Evolutionary conservation across 2,113 vertebrate genomes (phyloP).

Genomic region (Monarcha castaneiventris): DNA sequence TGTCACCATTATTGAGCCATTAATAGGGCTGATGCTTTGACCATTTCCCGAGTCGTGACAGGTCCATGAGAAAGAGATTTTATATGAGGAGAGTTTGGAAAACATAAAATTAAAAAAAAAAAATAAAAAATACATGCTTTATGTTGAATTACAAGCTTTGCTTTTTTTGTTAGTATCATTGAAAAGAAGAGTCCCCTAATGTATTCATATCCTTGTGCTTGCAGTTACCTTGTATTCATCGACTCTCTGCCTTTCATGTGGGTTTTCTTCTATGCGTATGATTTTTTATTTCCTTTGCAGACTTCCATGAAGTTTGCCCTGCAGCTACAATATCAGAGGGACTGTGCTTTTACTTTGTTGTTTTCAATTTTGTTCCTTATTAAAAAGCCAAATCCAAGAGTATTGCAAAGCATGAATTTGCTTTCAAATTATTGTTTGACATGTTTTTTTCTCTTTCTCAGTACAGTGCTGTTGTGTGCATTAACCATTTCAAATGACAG

Average conservation of each 20-base stretch:
- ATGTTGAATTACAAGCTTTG: conserved; percentile 5
- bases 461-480: neutral
- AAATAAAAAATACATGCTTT: neutral
- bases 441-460: neutral
- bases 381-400: conserved; percentile 47
- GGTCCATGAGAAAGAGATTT: neutral
- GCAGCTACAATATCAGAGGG: conserved; percentile 59
- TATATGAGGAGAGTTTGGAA: neutral
- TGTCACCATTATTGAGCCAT: neutral
- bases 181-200: neutral
- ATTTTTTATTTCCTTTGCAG: conserved; percentile 52
- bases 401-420: conserved; percentile 37
- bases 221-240: conserved; percentile 8
- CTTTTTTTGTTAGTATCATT: neutral
- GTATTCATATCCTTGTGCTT: conserved; percentile 2
- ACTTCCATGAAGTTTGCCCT: conserved; percentile 55
- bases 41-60: neutral
- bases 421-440: conserved; percentile 47
- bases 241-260: neutral
- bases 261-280: conserved; percentile 31
- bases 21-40: neutral
- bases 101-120: neutral
- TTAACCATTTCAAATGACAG: conserved; percentile 9
- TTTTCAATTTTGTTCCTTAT: conserved; percentile 60
- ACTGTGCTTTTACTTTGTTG: conserved; percentile 50